These are phyloP conservation scores for Helobdella robusta DNA, from an alignment of 2,888 invertebrate genomes.

Conservation along the genomic window DNA sequence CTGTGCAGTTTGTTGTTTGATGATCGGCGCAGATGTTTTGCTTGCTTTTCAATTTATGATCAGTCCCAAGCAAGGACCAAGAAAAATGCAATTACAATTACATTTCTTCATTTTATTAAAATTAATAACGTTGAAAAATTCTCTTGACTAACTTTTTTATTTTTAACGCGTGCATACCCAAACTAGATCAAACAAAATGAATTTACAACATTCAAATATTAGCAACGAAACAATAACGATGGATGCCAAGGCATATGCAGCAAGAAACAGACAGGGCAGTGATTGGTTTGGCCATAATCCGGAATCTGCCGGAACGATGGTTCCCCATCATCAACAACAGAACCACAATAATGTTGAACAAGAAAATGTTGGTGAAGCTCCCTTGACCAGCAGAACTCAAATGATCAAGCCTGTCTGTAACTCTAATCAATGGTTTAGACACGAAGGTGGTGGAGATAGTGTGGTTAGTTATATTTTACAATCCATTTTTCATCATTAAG, in stretches of 20 bases:
- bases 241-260: conserved; percentile 27
- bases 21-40: no score
- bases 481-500: no score
- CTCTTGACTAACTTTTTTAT: no score
- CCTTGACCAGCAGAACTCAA: conserved; percentile 8
- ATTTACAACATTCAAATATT: not conserved
- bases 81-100: no score
- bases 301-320: conserved; percentile 4
- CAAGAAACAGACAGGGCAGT: conserved; percentile 25
- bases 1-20: no score
- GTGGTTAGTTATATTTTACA: no score
- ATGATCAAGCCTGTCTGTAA: conserved; percentile 28
- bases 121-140: no score
- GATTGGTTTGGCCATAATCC: conserved; percentile 27
- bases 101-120: no score
- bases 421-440: conserved; percentile 29
- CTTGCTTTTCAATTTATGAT: no score
- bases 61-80: no score
- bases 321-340: not conserved
- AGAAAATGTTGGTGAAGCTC: not conserved
- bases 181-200: not conserved
- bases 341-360: not conserved
- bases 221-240: not conserved
- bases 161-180: no score
- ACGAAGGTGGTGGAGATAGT: conserved; percentile 9